Evolutionary conservation across 1,140 invertebrate genomes (phyloP).

Genomic region (Pectinophora gossypiella): DNA sequence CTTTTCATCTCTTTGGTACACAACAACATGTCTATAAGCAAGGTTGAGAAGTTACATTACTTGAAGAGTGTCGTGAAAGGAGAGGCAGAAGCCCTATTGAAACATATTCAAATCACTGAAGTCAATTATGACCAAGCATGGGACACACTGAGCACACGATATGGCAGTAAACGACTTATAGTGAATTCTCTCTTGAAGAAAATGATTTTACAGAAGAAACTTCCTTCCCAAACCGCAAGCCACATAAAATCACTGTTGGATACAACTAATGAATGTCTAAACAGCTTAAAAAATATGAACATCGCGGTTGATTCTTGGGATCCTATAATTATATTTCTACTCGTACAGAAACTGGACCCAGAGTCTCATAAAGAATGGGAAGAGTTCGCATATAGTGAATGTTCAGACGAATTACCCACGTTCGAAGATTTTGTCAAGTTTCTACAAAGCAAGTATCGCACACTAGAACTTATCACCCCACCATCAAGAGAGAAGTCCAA

Average conservation of each 20-base stretch:
- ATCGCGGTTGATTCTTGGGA: slow-evolving; percentile 4
- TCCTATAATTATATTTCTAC: slow-evolving; percentile 17
- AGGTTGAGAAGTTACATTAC: slow-evolving; percentile 17
- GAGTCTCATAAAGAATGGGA: slow-evolving; percentile 29
- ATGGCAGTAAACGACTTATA: slow-evolving; percentile 4
- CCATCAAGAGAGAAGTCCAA: background rate
- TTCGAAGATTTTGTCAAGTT: slow-evolving; percentile 18
- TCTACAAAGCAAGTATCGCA: slow-evolving; percentile 23
- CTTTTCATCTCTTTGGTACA: slow-evolving; percentile 15
- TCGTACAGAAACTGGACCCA: slow-evolving; percentile 27
- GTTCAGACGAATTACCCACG: slow-evolving; percentile 19
- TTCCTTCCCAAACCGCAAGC: background rate
- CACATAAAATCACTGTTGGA: background rate
- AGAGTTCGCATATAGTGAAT: slow-evolving; percentile 13
- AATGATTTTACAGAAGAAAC: background rate
- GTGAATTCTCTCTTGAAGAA: background rate
- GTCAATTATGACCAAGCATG: background rate
- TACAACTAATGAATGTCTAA: background rate
- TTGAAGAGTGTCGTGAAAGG: slow-evolving; percentile 5
- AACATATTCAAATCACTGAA: background rate
- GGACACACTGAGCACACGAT: background rate
- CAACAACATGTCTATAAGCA: slow-evolving; percentile 1
- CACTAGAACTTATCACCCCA: slow-evolving; percentile 19
- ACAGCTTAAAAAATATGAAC: background rate
- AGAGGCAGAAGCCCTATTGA: slow-evolving; percentile 3